Percentiles rank a stretch among this genome's conserved stretches.
Conservation (phyloP, 2,888 invertebrate genomes). For the Leptopilina drosophilae region DNA sequence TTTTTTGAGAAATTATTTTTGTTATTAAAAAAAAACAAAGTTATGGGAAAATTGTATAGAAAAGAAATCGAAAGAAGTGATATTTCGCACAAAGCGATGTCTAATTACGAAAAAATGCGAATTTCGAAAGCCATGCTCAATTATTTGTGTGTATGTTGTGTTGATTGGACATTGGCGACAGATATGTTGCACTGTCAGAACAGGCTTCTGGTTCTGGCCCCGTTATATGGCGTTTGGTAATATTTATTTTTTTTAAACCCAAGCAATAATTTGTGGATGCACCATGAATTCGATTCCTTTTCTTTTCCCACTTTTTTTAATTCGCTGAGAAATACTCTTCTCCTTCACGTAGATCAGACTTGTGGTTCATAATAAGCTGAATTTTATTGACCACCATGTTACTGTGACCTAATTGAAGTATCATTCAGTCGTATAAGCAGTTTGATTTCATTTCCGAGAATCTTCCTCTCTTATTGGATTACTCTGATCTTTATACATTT, state of each 20-base stretch:
- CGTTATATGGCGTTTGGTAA: background rate
- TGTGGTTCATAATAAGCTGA: slow-evolving; percentile 4
- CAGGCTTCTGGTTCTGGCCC: slow-evolving; percentile 6
- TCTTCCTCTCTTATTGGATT: background rate
- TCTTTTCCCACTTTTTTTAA: background rate
- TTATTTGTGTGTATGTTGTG: slow-evolving; percentile 22
- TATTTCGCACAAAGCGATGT: slow-evolving; percentile 6
- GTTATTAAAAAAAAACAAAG: background rate
- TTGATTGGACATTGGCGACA: slow-evolving; percentile 35
- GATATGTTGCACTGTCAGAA: background rate
- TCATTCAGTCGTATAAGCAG: background rate
- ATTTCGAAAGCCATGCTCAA: slow-evolving; percentile 31
- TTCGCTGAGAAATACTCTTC: background rate
- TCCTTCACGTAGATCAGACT: slow-evolving; percentile 2
- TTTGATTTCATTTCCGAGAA: slow-evolving; percentile 14
- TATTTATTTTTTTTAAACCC: slow-evolving; percentile 11
- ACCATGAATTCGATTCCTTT: background rate
- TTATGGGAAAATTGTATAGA: background rate
- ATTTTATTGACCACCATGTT: background rate
- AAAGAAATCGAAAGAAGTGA: background rate
- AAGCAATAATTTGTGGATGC: slow-evolving; percentile 29
- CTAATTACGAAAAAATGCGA: slow-evolving; percentile 36
- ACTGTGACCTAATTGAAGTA: slow-evolving; percentile 3
- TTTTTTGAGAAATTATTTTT: too few relatives aligned
- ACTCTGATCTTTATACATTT: too few relatives aligned